Base-by-base conservation (phyloP, 2,113 vertebrate genomes). In the Cygnus buccinator region DNA sequence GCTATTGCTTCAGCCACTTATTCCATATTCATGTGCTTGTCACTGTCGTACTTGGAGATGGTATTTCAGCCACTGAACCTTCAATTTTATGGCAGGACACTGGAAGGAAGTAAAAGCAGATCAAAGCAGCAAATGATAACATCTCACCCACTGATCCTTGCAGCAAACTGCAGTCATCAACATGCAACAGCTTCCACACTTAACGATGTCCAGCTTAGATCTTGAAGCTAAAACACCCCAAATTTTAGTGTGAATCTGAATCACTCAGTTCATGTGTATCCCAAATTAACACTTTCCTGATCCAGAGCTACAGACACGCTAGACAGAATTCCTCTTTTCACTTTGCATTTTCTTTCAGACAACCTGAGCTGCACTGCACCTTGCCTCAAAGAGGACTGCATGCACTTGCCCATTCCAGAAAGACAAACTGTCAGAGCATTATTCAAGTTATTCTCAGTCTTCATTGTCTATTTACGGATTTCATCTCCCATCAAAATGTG, bases 1-100 rank as follows among this genome's bases (percentile, higher is more conserved):
- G 79, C 75, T 86, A 73, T 92, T 94, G 79, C 94, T 91, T 90
- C 71, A 93, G 29, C 43, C n/a, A 61, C 39, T 89, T 90, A 41
- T 71, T 90, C 75, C 76, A 96, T 89, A 95, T 95, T 92, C 68
- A 94, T 96, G 33, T 84, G 67, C 88, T 86, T 90, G 79, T 92
- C 95, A 88, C 86, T 90, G 90, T 93, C 90, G 92, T 78, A 81
- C 61, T 90, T 52, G 28, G 37, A 72, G 57, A 94, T 88, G 9
- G 1, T 63, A 81, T 74, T 97, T 86, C 71, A 86, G 75, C 46
- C 85, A 95, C 21, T 1, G 12, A 96, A 86, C 79, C 87, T 77
- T 74, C 90, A 88, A 90, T 94, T 92, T 93, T 74, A 90, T 92
- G 65, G 79, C 62, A 80, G 41, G 90, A 79, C 39, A 74, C 37